These are phyloP conservation scores for Lepidurus arcticus DNA, from an alignment of 1,140 invertebrate genomes.

Conservation along the genomic window DNA sequence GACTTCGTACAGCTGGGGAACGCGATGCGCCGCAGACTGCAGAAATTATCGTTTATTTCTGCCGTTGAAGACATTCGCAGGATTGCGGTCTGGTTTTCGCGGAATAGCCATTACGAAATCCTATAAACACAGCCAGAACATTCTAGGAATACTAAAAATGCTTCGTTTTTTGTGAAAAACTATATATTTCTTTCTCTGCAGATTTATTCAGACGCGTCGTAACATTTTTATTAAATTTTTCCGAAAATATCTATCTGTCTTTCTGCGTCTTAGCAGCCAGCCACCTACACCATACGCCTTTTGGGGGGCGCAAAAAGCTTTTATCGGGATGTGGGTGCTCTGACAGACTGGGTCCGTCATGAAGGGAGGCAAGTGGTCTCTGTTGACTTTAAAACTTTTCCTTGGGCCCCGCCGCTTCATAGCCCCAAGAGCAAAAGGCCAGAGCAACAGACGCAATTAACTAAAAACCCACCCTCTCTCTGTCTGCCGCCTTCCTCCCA, in stretches of 20 bases:
- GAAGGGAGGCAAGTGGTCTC: conserved; percentile 15
- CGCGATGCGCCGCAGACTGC: too few relatives aligned
- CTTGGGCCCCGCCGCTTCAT: neutral
- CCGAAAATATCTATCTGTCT: neutral
- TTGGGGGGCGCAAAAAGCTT: neutral
- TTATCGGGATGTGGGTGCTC: neutral
- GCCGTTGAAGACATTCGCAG: too few relatives aligned
- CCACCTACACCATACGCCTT: neutral
- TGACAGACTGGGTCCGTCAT: conserved; percentile 1
- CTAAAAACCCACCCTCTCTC: neutral
- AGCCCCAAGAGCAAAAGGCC: neutral
- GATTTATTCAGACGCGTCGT: too few relatives aligned
- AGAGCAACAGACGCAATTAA: conserved; percentile 19
- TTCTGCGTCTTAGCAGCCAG: neutral
- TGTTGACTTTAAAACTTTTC: conserved; percentile 5
- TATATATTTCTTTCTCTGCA: too few relatives aligned
- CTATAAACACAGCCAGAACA: too few relatives aligned
- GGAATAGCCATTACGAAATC: too few relatives aligned
- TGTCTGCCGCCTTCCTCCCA: neutral
- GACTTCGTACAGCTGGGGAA: too few relatives aligned
- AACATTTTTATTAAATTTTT: too few relatives aligned
- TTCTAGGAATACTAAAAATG: too few relatives aligned
- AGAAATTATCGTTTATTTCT: too few relatives aligned
- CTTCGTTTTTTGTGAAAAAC: too few relatives aligned
- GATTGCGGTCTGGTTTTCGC: too few relatives aligned